Conservation (phyloP, 2,888 invertebrate species). For the Nezara viridula region DNA sequence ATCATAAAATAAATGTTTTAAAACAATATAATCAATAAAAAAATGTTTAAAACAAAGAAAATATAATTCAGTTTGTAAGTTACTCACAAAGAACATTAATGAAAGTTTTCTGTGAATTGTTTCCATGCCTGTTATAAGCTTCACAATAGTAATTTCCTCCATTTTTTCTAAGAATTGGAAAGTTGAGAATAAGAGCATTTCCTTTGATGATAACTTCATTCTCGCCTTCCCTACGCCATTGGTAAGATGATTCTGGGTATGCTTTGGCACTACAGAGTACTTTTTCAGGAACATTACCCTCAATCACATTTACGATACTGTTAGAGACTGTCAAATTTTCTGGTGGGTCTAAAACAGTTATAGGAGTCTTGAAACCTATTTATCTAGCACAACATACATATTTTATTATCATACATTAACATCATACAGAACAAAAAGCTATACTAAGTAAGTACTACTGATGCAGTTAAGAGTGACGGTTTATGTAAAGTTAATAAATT, state of each 20-base stretch:
- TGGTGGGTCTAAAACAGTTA: conserved; percentile 78
- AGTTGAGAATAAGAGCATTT: conserved; percentile 75
- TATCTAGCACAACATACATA: conserved; percentile 21
- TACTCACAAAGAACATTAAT: conserved; percentile 89
- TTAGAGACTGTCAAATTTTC: conserved; percentile 84
- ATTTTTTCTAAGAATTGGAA: conserved; percentile 78
- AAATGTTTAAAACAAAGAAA: background rate
- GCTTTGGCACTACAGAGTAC: conserved; percentile 76
- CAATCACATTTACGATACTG: conserved; percentile 72
- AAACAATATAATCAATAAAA: background rate
- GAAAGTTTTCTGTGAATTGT: conserved; percentile 76
- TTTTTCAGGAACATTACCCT: conserved; percentile 73
- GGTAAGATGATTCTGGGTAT: conserved; percentile 79
- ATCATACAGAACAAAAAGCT: conserved; percentile 21
- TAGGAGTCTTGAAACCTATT: conserved; percentile 48
- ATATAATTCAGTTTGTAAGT: background rate
- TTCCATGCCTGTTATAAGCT: conserved; percentile 84
- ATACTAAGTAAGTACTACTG: background rate
- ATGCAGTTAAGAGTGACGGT: background rate
- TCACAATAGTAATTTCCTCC: conserved; percentile 85
- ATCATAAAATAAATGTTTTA: background rate
- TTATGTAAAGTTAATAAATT: background rate
- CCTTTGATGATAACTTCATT: conserved; percentile 69
- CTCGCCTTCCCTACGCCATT: conserved; percentile 79
- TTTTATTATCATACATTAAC: background rate